Evolutionary conservation across 1,140 invertebrate species (phyloP), one percentile per base, ranked within the genome.

Genomic region (Samia ricini): DNA sequence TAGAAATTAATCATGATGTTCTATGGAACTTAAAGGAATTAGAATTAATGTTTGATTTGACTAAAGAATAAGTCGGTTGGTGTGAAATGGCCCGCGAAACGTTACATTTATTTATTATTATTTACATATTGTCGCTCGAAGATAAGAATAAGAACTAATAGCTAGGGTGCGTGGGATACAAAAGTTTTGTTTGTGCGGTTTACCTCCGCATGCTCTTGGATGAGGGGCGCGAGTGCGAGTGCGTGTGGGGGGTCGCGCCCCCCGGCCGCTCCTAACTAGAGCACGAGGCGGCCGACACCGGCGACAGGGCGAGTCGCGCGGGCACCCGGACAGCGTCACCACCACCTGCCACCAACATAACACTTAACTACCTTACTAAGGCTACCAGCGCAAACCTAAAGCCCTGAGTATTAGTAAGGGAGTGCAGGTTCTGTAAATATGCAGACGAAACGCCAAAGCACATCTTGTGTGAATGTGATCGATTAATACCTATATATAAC

Each of bases 321-420:
- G 92, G 89, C 96, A 97, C 23, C 97, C 97, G 70, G 97, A 98
- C 81, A 98, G 90, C 62, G 97, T 98, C 74, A 98, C 95, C 68
- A 98, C 95, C 79, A 98, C 83, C 87, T 89, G 76, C 51, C 65
- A 33, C 54, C 65, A 60, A 20, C 23, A 5, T 12, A 26, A 56
- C 36, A 66, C 48, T 4, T 6, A 19, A 66, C 33, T 0, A 15
- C 20, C 10, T 29, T 29, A 8, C 10, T 5, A 5, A n/a, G n/a
- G n/a, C n/a, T n/a, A n/a, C n/a, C n/a, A n/a, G n/a, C n/a, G n/a
- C n/a, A n/a, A n/a, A n/a, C n/a, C n/a, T n/a, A n/a, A n/a, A n/a
- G n/a, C n/a, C n/a, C n/a, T n/a, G n/a, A n/a, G n/a, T n/a, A n/a
- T n/a, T n/a, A n/a, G n/a, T n/a, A n/a, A n/a, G n/a, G n/a, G n/a